phyloP scores from a whole-genome alignment of 1,140 invertebrate genomes.

The Rhopalosiphum maidis region DNA sequence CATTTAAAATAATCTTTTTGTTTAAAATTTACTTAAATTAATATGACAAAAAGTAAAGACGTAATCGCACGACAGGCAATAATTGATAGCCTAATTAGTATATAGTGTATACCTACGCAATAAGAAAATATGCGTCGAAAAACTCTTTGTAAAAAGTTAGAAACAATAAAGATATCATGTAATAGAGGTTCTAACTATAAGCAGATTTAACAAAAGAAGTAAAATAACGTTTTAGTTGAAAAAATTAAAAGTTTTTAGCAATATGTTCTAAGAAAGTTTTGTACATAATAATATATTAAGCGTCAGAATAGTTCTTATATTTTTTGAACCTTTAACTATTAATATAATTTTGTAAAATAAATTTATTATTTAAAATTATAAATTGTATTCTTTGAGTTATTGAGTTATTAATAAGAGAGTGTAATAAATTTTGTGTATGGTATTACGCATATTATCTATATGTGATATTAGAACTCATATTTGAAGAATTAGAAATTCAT shows the following conservation, averaged over 20 bases:
- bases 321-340: neutral
- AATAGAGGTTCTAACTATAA: neutral
- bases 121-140: neutral
- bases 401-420: neutral
- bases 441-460: neutral
- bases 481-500: neutral
- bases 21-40: neutral
- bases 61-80: neutral
- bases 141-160: neutral
- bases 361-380: slow-evolving; percentile 20
- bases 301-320: neutral
- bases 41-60: neutral
- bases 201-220: neutral
- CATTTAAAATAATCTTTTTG: neutral
- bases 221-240: neutral
- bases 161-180: neutral
- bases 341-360: neutral
- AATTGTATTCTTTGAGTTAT: neutral
- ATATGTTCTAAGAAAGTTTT: neutral
- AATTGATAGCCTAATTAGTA: neutral
- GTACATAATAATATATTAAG: neutral
- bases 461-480: neutral
- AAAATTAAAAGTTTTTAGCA: neutral
- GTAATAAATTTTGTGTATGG: neutral
- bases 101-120: neutral